Evolutionary conservation across 2,113 vertebrate genomes (phyloP), one percentile per base, ranked within the genome.

Genomic region (Dolichallabes microphthalmus): DNA sequence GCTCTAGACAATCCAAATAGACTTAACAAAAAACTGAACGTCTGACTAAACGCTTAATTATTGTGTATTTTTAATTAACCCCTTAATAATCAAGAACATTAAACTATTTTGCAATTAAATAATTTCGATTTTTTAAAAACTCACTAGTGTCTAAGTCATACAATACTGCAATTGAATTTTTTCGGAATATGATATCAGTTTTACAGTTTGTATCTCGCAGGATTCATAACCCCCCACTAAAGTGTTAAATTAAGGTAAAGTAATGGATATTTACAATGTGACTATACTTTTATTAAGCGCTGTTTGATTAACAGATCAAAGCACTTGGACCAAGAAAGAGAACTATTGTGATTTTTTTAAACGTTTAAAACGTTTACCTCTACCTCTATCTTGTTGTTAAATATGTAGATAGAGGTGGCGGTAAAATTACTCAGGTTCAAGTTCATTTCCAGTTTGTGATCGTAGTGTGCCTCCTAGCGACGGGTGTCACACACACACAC

Each of bases 401-500:
- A 92, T 90, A 91, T 89, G 92, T 87, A 92, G 92, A 92, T 93
- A 88, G 90, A 90, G 90, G 92, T 91, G 93, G 90, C 89, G 89
- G 92, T 91, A 93, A 94, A 95, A 94, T 93, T 91, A 95, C 94
- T 95, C 95, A 94, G 95, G 96, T 96, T 97, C 95, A 94, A 96
- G 95, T 95, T 95, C 94, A 93, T 88, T 82, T 90, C 90, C 92
- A 93, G 96, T 97, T 96, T 94, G 94, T 96, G 96, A 97, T 96
- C 96, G 93, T 93, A 93, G 92, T 96, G 95, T 97, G 97, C 97
- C 96, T 96, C 97, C 97, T 98, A 97, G 97, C 95, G 97, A 96
- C 95, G 86, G 89, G 88, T 69, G 85, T 81, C 73, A 90, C 93
- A 90, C 92, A 93, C 90, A 13, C 66, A 27, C 9, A 53, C 80